Conservation (phyloP, 1,140 invertebrate genomes). For the Camponotus pennsylvanicus region DNA sequence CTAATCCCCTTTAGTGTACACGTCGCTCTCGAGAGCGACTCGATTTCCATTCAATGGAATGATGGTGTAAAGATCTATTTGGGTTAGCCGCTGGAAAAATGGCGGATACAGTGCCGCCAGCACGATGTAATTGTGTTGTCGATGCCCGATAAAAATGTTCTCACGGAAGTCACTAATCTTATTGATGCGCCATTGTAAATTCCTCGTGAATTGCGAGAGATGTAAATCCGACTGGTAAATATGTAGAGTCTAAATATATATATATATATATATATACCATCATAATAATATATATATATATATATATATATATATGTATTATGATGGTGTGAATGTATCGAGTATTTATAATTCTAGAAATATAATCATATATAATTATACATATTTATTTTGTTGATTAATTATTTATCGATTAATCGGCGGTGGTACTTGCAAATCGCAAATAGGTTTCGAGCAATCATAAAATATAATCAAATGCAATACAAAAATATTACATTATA, state of each 20-base stretch:
- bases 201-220: slow-evolving; percentile 8
- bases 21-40: slow-evolving; percentile 51
- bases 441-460: neutral
- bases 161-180: slow-evolving; percentile 63
- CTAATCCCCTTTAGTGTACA: slow-evolving; percentile 38
- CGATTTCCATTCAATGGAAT: slow-evolving; percentile 75
- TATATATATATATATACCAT: too few relatives aligned
- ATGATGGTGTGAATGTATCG: slow-evolving; percentile 1
- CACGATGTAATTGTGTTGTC: slow-evolving; percentile 68
- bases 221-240: slow-evolving; percentile 10
- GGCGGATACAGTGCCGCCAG: slow-evolving; percentile 40
- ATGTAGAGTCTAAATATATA: slow-evolving; percentile 46
- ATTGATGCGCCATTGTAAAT: slow-evolving; percentile 64
- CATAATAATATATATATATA: slow-evolving; percentile 60
- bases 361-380: neutral
- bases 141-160: slow-evolving; percentile 57
- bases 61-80: slow-evolving; percentile 73
- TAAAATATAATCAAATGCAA: neutral
- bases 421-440: neutral
- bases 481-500: too few relatives aligned
- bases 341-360: slow-evolving; percentile 22
- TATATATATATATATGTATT: neutral
- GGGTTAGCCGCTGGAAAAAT: slow-evolving; percentile 64
- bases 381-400: neutral
- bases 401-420: slow-evolving; percentile 1